These are phyloP conservation scores for Aphidius ervi DNA, from an alignment of 1,140 invertebrate genomes.

Conservation along the genomic window DNA sequence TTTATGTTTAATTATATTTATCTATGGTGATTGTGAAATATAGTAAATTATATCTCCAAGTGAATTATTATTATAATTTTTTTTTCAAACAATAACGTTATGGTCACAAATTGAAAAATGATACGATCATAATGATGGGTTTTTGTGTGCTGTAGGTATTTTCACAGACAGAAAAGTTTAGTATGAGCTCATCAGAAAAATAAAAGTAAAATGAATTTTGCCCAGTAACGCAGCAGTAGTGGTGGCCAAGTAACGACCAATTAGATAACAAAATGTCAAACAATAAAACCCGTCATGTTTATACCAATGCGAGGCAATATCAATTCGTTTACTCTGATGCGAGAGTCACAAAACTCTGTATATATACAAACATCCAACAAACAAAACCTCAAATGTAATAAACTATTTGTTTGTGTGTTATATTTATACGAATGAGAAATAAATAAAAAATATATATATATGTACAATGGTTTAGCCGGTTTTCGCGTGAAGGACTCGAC, in stretches of 20 bases:
- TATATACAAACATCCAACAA: constrained; percentile 1
- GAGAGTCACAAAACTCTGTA: background rate
- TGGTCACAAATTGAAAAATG: constrained; percentile 10
- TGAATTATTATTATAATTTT: background rate
- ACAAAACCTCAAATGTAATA: too few species aligned
- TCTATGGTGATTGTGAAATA: too few species aligned
- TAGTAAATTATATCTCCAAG: too few species aligned
- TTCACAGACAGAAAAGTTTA: too few species aligned
- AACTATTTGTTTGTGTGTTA: constrained; percentile 18
- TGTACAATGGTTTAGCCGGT: constrained; percentile 9
- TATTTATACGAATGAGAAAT: constrained; percentile 32
- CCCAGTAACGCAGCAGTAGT: background rate
- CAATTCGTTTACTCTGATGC: constrained; percentile 31
- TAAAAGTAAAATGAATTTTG: constrained; percentile 29
- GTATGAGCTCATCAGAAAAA: too few species aligned
- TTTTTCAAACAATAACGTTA: constrained; percentile 10
- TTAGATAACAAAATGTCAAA: constrained; percentile 50
- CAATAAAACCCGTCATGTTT: constrained; percentile 47
- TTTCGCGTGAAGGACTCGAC: constrained; percentile 2
- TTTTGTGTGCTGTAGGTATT: too few species aligned
- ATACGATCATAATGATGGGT: background rate
- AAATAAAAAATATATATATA: background rate
- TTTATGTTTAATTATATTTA: too few species aligned
- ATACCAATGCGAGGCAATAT: constrained; percentile 31
- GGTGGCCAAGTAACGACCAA: constrained; percentile 43